Evolutionary conservation across 2,113 vertebrate genomes (phyloP).

Genomic region (Trachemys scripta): DNA sequence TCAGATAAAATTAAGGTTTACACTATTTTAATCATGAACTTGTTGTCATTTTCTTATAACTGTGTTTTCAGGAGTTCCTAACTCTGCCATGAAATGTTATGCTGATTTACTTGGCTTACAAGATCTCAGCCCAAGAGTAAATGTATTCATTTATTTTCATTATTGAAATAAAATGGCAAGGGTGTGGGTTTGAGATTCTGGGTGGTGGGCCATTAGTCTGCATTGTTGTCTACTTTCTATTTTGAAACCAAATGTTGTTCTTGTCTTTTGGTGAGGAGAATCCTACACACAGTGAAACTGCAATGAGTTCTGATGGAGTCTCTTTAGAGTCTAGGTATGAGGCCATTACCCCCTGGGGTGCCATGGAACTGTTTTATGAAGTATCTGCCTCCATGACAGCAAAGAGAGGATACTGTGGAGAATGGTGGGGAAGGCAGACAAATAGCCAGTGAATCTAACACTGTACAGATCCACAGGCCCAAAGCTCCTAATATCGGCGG

Average conservation of each 20-base stretch:
- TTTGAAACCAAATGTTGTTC: neutral
- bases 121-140: neutral
- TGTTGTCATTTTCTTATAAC: neutral
- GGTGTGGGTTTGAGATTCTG: neutral
- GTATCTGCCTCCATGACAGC: neutral
- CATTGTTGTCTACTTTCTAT: neutral
- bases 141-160: neutral
- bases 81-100: neutral
- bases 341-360: neutral
- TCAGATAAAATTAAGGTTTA: neutral
- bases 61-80: neutral
- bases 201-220: neutral
- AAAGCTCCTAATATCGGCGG: neutral
- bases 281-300: neutral
- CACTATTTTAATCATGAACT: neutral
- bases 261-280: neutral
- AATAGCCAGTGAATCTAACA: neutral
- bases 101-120: neutral
- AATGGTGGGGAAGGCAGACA: neutral
- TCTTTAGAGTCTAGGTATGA: neutral
- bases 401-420: neutral
- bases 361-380: neutral
- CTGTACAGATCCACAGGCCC: neutral
- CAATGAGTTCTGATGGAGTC: neutral
- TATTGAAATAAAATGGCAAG: neutral